These are phyloP conservation scores for Condylostylus longicornis DNA, from an alignment of 1,140 invertebrate species.

Conservation along the genomic window DNA sequence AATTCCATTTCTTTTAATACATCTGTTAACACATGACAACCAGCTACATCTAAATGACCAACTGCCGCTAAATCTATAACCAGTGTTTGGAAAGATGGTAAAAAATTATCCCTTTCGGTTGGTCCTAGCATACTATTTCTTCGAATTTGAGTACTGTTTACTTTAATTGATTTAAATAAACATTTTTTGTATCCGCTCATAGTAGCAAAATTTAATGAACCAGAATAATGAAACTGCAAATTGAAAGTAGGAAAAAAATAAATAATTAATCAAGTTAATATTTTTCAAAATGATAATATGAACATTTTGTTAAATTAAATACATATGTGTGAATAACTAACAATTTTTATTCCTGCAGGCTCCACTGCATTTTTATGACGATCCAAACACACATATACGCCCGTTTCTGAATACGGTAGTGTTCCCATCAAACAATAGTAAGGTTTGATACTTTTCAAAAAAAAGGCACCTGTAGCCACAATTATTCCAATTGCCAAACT, in stretches of 20 bases:
- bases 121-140: neutral
- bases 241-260: too few species aligned
- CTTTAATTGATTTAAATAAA: slow-evolving; percentile 17
- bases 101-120: slow-evolving; percentile 2
- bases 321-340: too few species aligned
- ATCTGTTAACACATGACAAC: slow-evolving; percentile 20
- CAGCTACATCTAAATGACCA: slow-evolving; percentile 27
- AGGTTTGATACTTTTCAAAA: slow-evolving; percentile 27
- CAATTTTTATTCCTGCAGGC: slow-evolving; percentile 22
- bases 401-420: slow-evolving; percentile 19
- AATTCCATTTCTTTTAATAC: slow-evolving; percentile 22
- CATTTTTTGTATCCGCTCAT: slow-evolving; percentile 20
- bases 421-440: slow-evolving; percentile 21
- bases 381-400: slow-evolving; percentile 24
- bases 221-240: slow-evolving; percentile 27
- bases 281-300: too few species aligned
- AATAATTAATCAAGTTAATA: too few species aligned
- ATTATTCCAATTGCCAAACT: slow-evolving; percentile 23
- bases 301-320: too few species aligned
- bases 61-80: slow-evolving; percentile 26
- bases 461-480: slow-evolving; percentile 21
- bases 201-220: slow-evolving; percentile 28
- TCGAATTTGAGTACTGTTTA: slow-evolving; percentile 10
- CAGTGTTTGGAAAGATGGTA: slow-evolving; percentile 15
- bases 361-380: slow-evolving; percentile 25